Base-by-base conservation (phyloP, 2,888 invertebrate species). In the Bibio marci region DNA sequence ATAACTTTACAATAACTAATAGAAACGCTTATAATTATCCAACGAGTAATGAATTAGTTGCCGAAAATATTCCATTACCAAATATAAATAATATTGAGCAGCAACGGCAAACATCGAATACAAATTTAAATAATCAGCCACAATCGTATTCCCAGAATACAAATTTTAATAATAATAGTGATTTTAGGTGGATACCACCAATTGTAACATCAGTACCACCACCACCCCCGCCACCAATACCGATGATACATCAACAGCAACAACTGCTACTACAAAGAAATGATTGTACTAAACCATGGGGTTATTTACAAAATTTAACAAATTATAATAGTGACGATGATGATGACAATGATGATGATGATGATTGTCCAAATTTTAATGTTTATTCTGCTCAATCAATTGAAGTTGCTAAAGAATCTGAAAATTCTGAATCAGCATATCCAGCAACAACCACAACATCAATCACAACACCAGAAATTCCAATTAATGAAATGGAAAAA, bases 371-470 rank as follows among this genome's bases (percentile, higher is more conserved):
- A 4, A 86, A 86, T 58, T 83, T 83, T 57, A 80, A 80, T 11
- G 80, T 86, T 46, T 86, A 86, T 59, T 86, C 86, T 0, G 76
- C 79, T 8, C 75, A 80, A 49, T 82, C 82, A 43, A 77, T 82
- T 52, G 77, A 78, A 45, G 57, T 62, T 40, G 62, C 61, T 12
- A 55, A 43, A 25, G 38, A 39, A 27, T 26, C 34, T 3, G 55
- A 48, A 22, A 42, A 41, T 35, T 19, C 41, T 39, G 40, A 45
- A 28, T 48, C 46, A 35, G 49, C 42, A 15, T 44, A 41, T 12
- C 43, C 35, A 62, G 58, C 45, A 48, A 62, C 30, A 62, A 62
- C 1, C 59, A n/a, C n/a, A 58, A 43, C 56, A 63, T 2, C 55
- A 64, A 10, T 58, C 62, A 35, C 65, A 64, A n/a, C 5, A 66